Evolutionary conservation across 1,140 invertebrate genomes (phyloP), one percentile per base, ranked within the genome.

Genomic region (Hirudo medicinalis): DNA sequence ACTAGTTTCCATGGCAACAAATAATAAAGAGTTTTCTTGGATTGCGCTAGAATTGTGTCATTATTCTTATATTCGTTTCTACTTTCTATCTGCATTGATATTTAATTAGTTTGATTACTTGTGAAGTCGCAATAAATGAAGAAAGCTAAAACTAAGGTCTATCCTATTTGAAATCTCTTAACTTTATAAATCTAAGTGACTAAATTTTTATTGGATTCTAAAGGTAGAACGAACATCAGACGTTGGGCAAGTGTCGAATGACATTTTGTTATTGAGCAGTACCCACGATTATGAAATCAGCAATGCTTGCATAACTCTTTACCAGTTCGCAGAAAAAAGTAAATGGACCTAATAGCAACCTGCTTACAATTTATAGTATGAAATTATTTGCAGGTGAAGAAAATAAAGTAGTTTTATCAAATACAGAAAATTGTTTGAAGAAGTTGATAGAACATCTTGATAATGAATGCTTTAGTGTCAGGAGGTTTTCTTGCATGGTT

Each of bases 301-400:
- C 19, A 32, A 63, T n/a, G 57, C 22, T 22, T 63, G 57, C 29
- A 15, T 63, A 6, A 9, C 22, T 22, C 57, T 63, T 25, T 63
- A 63, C 29, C 57, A 63, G 57, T 63, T 25, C 29, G 57, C 57
- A 22, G 57, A 63, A 63, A 63, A 63, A 63, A 32, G 57, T 63
- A 63, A 32, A 25, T 22, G 29, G 11, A n/a, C 15, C 17, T 57
- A n/a, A 25, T 57, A 57, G 9, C 2, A 20, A 57, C 20, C 25
- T 63, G 11, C 20, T 15, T 11, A 22, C 57, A 22, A 57, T 57
- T 20, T 63, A 63, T 63, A 32, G 9, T 63, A 0, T 13, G 11
- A 19, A 25, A 63, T 22, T 63, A 63, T 25, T 63, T n/a, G 5
- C 57, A 63, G 57, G 29, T 25, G 57, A 63, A 63, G 57, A 63